These are phyloP conservation scores for Pimephales promelas DNA, from an alignment of 2,113 vertebrate species.

Conservation along the genomic window DNA sequence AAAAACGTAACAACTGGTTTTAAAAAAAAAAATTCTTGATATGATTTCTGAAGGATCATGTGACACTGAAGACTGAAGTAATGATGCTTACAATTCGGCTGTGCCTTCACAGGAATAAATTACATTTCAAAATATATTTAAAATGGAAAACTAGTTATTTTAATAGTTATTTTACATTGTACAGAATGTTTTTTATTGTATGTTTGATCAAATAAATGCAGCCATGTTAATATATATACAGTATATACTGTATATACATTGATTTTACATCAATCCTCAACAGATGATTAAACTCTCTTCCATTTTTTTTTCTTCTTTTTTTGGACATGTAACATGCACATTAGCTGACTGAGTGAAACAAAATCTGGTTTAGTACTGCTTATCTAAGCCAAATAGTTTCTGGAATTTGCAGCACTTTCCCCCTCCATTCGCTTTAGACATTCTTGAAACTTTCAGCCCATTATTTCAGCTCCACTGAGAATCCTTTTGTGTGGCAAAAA, in stretches of 20 bases:
- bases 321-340: neutral
- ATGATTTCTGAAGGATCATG: neutral
- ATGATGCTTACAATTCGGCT: neutral
- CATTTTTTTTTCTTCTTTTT: neutral
- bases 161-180: neutral
- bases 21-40: neutral
- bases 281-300: neutral
- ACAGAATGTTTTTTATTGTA: too few relatives aligned
- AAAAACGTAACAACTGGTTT: too few relatives aligned
- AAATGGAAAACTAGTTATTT: neutral
- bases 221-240: neutral
- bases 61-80: neutral
- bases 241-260: too few relatives aligned
- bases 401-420: neutral
- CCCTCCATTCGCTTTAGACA: neutral
- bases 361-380: neutral
- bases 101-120: neutral
- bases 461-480: conserved; percentile 47
- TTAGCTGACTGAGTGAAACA: neutral
- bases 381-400: neutral
- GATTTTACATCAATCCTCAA: neutral
- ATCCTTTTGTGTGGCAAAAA: conserved; percentile 36
- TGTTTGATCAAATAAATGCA: neutral
- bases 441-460: conserved; percentile 26
- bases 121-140: neutral